phyloP scores from a whole-genome alignment of 2,888 invertebrate genomes.

The Drosophila mulleri region DNA sequence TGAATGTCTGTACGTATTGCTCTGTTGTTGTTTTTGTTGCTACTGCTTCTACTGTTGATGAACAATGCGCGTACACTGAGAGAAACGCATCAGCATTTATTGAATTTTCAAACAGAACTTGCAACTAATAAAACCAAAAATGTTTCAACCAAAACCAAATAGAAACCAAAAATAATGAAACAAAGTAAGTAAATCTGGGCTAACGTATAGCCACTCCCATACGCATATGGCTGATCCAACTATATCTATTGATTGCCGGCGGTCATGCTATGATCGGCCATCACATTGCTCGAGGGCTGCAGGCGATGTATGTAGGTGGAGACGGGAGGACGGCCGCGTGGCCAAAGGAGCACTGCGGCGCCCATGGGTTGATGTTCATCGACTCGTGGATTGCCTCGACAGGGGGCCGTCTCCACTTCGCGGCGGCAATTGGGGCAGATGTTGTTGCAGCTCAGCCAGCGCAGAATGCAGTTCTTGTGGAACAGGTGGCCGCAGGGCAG shows the following conservation, averaged over 20 bases:
- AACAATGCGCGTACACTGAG: slow-evolving; percentile 47
- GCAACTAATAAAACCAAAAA: background rate
- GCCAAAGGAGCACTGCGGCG: slow-evolving; percentile 13
- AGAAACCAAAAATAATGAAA: background rate
- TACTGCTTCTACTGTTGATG: slow-evolving; percentile 30
- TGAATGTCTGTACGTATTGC: slow-evolving; percentile 29
- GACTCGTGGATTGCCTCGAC: background rate
- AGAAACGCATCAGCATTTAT: slow-evolving; percentile 11
- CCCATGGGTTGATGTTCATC: background rate
- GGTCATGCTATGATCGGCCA: background rate
- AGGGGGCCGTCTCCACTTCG: background rate
- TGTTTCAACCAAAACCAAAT: slow-evolving; percentile 22
- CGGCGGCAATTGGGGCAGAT: slow-evolving; percentile 31
- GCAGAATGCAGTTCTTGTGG: slow-evolving; percentile 32
- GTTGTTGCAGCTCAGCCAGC: slow-evolving; percentile 28
- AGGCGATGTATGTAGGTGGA: slow-evolving; percentile 27
- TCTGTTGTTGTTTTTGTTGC: slow-evolving; percentile 17
- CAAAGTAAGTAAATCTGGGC: background rate
- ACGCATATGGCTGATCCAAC: no score
- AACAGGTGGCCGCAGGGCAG: slow-evolving; percentile 32
- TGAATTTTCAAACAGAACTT: slow-evolving; percentile 4
- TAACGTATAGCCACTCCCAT: background rate
- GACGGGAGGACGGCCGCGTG: slow-evolving; percentile 25
- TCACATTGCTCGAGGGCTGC: background rate
- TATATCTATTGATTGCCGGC: background rate